These are phyloP conservation scores for Orthosia gracilis DNA, from an alignment of 2,888 invertebrate species.

Conservation along the genomic window DNA sequence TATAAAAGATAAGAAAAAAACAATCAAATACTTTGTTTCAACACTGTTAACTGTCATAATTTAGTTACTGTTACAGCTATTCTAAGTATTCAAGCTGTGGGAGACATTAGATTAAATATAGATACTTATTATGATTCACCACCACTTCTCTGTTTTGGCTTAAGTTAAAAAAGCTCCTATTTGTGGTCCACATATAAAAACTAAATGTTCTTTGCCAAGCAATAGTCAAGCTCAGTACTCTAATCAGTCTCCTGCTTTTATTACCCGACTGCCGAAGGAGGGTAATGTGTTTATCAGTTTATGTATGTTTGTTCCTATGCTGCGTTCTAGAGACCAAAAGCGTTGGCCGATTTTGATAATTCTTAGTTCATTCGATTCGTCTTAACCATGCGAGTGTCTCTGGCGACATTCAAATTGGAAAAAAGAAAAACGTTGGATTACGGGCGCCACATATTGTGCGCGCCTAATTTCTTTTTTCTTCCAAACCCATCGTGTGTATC, in stretches of 20 bases:
- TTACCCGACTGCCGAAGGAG: background rate
- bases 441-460: too few species aligned
- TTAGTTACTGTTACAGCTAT: background rate
- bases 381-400: too few species aligned
- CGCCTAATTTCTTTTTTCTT: too few species aligned
- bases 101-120: slow-evolving; percentile 9
- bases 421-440: too few species aligned
- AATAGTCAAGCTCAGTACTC: background rate
- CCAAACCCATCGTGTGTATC: too few species aligned
- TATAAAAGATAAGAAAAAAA: background rate
- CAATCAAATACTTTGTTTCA: slow-evolving; percentile 25
- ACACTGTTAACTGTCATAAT: background rate
- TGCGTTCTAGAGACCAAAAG: too few species aligned
- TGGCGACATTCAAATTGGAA: too few species aligned
- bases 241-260: background rate
- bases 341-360: too few species aligned
- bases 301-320: too few species aligned
- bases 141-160: background rate
- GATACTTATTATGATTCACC: background rate
- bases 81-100: background rate
- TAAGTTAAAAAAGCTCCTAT: background rate
- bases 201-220: background rate
- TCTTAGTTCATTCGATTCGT: too few species aligned
- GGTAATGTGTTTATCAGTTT: too few species aligned
- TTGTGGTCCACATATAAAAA: background rate